phyloP scores from a whole-genome alignment of 2,888 invertebrate species.

The Sicus ferrugineus region DNA sequence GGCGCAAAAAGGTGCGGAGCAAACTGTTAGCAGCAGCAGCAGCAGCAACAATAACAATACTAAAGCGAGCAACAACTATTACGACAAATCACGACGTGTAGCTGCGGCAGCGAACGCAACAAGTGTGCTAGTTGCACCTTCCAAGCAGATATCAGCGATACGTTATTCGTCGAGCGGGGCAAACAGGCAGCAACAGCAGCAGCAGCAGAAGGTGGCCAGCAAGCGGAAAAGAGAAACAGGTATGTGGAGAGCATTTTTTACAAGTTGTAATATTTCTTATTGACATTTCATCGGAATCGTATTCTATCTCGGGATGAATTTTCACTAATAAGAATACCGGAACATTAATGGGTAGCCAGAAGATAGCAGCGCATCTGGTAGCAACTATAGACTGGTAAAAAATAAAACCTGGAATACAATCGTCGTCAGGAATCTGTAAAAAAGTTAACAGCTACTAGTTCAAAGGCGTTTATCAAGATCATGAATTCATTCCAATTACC shows the following conservation, averaged over 20 bases:
- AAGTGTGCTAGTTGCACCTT: constrained; percentile 29
- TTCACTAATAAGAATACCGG: no score
- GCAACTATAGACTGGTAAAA: no score
- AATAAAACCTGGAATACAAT: no score
- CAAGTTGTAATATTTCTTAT: no score
- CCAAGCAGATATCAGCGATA: constrained; percentile 34
- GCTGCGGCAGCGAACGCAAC: constrained; percentile 28
- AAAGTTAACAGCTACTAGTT: no score
- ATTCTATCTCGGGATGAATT: no score
- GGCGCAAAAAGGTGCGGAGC: neutral
- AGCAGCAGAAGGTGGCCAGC: constrained; percentile 41
- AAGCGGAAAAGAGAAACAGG: constrained; percentile 55
- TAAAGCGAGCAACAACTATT: constrained; percentile 8
- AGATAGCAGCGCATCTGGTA: no score
- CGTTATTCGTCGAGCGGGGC: constrained; percentile 28
- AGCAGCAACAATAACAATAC: constrained; percentile 33
- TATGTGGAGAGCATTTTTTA: constrained; percentile 38
- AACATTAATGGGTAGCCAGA: no score
- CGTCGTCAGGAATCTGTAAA: no score
- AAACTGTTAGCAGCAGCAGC: neutral
- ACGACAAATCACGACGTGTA: constrained; percentile 11
- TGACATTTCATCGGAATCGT: no score
- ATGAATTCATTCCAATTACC: no score
- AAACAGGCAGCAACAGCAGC: constrained; percentile 38
- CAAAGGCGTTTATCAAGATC: no score